Base-by-base conservation (phyloP, 2,888 invertebrate genomes). In the Cheilosia scutellata region DNA sequence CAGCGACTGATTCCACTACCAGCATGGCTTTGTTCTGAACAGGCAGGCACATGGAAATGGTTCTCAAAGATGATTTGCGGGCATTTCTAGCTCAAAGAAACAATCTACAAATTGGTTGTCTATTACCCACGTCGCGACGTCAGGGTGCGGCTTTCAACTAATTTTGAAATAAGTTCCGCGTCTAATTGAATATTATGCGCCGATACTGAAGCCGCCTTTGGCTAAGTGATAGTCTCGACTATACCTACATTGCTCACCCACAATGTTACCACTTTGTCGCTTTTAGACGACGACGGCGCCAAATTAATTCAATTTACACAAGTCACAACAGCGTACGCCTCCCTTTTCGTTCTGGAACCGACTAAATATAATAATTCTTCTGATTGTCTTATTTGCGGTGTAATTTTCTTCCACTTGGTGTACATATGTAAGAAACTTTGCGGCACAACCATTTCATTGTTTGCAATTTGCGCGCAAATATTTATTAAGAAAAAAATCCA, bases 241-340 rank as follows among this genome's bases (percentile, higher is more conserved):
- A 16, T 16, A 29, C 11, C 20, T 58, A 16, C 20, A 20, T 29
- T 6, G 27, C 40, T 66, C 72, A 71, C 60, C 72, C 68, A 83
- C 68, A 79, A 49, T 37, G 20, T 63, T 63, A 49, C 55, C 70
- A 63, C 74, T 80, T 76, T 72, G 53, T 62, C 65, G 70, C 65
- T 70, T 65, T 63, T 72, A 72, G 47, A 63, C 70, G 44, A 53
- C 72, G 57, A 31, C 31, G 70, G 82, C 86, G 86, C 86, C 76
- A 82, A 86, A 82, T 86, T 68, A 76, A 86, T 77, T 86, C 72
- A 82, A 82, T 82, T 82, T 76, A 60, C 76, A 63, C 82, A 82
- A 82, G 82, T 77, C 86, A 82, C 65, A 82, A 86, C 77, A 86
- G 16, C 40, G 29, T 71, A 66, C 65, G 60, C 71, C 80, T 44